A percentile compares a stretch with the other conserved stretches of the same genome.
Conservation (phyloP, 2,888 invertebrate species). For the Cyclophora punctaria region DNA sequence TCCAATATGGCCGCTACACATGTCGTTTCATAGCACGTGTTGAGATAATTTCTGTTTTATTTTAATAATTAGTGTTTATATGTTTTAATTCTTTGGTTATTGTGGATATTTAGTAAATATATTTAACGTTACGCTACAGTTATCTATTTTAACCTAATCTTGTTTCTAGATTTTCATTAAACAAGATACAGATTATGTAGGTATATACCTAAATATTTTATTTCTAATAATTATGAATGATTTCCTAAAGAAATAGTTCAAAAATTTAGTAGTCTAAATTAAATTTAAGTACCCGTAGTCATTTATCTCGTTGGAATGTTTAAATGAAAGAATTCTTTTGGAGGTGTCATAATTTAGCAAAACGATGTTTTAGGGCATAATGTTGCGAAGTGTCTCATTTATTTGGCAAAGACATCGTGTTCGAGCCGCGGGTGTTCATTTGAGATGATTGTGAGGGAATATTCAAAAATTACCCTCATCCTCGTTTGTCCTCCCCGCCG, state of each 20-base stretch:
- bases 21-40: constrained; percentile 57
- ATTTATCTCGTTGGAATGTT: constrained; percentile 13
- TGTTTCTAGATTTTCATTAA: constrained; percentile 1
- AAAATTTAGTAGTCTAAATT: constrained; percentile 1
- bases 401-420: constrained; percentile 31
- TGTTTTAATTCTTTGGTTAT: too few species aligned
- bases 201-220: neutral
- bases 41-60: constrained; percentile 17
- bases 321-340: constrained; percentile 9
- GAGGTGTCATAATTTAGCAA: constrained; percentile 25
- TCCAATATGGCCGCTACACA: constrained; percentile 48
- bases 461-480: constrained; percentile 7
- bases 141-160: constrained; percentile 5
- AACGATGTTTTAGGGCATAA: constrained; percentile 27
- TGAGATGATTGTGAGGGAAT: constrained; percentile 6
- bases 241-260: too few species aligned
- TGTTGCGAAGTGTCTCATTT: constrained; percentile 23
- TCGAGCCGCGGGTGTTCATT: constrained; percentile 5
- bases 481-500: constrained; percentile 6
- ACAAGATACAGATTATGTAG: too few species aligned
- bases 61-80: constrained; percentile 8
- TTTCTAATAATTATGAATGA: too few species aligned
- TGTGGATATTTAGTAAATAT: too few species aligned
- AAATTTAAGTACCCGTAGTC: neutral
- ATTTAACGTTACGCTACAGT: too few species aligned